phyloP scores from a whole-genome alignment of 2,888 invertebrate genomes.

The Sphecodes monilicornis region DNA sequence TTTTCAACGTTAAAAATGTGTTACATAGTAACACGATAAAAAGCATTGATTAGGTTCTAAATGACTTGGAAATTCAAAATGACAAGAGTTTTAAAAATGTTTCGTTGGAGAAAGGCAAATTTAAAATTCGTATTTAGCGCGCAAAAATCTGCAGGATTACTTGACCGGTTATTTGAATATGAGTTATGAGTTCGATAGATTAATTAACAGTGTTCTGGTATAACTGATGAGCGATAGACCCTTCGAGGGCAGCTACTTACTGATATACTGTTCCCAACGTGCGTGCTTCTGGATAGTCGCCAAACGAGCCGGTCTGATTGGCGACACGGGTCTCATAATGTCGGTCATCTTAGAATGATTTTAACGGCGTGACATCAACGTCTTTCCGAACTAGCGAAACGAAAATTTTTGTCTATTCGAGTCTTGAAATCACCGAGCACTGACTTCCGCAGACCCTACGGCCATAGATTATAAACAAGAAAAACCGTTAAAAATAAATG shows the following conservation, averaged over 20 bases:
- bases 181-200: background rate
- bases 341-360: slow-evolving; percentile 70
- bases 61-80: too few species aligned
- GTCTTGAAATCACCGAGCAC: slow-evolving; percentile 11
- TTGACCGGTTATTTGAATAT: background rate
- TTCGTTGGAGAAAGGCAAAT: too few species aligned
- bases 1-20: too few species aligned
- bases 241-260: slow-evolving; percentile 74
- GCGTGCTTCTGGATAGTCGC: slow-evolving; percentile 79
- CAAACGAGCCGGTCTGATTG: slow-evolving; percentile 75
- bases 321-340: slow-evolving; percentile 74
- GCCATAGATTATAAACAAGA: slow-evolving; percentile 16
- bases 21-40: too few species aligned
- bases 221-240: background rate
- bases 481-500: slow-evolving; percentile 44
- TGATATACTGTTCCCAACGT: slow-evolving; percentile 79
- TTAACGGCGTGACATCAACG: slow-evolving; percentile 29
- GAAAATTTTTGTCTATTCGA: background rate
- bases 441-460: slow-evolving; percentile 16
- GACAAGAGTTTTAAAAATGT: too few species aligned
- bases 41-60: too few species aligned
- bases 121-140: too few species aligned
- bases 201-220: background rate
- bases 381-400: slow-evolving; percentile 11
- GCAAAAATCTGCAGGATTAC: background rate